Percentiles rank a stretch among this genome's conserved stretches.
Evolutionary conservation across 1,140 invertebrate species (phyloP).

Genomic region (Micrasema minimum): DNA sequence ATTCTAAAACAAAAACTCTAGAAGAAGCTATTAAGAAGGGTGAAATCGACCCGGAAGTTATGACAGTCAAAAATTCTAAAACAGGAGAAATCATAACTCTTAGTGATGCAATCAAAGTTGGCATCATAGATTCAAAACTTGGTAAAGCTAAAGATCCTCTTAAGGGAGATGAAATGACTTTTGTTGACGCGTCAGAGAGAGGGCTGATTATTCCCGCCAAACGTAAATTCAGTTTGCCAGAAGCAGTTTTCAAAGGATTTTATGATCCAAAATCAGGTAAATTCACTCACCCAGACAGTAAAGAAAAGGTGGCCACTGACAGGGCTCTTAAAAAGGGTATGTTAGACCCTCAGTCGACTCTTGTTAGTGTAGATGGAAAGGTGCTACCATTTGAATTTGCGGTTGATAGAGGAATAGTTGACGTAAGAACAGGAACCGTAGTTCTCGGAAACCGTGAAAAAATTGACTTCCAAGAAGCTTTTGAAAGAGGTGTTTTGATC

Average conservation of each 20-base stretch:
- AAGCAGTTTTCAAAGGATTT: slow-evolving; percentile 88
- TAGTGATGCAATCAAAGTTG: slow-evolving; percentile 82
- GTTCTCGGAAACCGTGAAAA: slow-evolving; percentile 70
- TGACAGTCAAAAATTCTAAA: slow-evolving; percentile 84
- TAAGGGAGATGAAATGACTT: slow-evolving; percentile 77
- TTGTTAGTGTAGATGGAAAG: slow-evolving; percentile 78
- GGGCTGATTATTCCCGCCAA: slow-evolving; percentile 85
- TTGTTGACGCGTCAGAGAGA: slow-evolving; percentile 82
- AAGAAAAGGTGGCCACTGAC: slow-evolving; percentile 80
- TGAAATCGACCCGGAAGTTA: slow-evolving; percentile 79
- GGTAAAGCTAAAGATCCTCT: slow-evolving; percentile 82
- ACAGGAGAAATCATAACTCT: slow-evolving; percentile 82
- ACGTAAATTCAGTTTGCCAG: slow-evolving; percentile 83
- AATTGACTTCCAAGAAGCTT: slow-evolving; percentile 87
- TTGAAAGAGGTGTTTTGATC: slow-evolving; percentile 83
- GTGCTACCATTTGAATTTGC: slow-evolving; percentile 85
- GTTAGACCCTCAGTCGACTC: slow-evolving; percentile 82
- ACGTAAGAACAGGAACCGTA: slow-evolving; percentile 79
- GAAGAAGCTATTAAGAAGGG: slow-evolving; percentile 82
- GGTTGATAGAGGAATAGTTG: slow-evolving; percentile 80
- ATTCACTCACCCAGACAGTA: slow-evolving; percentile 76
- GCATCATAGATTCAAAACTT: slow-evolving; percentile 83
- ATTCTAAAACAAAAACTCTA: slow-evolving; percentile 78
- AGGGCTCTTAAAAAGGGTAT: slow-evolving; percentile 81
- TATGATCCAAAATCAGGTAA: slow-evolving; percentile 79